phyloP scores from a whole-genome alignment of 2,888 invertebrate species.

The Trichacis sp. region DNA sequence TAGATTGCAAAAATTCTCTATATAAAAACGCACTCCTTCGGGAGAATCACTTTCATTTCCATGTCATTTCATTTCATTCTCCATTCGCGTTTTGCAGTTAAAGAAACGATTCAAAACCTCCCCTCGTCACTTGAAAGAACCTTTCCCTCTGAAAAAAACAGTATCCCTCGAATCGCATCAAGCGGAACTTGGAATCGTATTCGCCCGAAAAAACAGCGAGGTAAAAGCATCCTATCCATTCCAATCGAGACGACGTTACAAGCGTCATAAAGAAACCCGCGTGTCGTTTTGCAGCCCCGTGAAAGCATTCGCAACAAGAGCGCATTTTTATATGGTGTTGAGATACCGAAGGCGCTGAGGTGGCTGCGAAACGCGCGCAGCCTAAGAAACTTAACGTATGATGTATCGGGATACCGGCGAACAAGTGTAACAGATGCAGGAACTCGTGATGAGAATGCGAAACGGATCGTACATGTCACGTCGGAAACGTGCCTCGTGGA shows the following conservation, averaged over 20 bases:
- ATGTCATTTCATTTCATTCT: no score
- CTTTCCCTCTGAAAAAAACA: no score
- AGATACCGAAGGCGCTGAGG: constrained; percentile 5
- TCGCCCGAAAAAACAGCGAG: constrained; percentile 4
- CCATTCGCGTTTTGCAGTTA: no score
- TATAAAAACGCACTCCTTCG: no score
- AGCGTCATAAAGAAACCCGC: constrained; percentile 3
- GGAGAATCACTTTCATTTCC: no score
- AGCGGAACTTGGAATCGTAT: constrained; percentile 9
- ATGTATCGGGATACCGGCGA: constrained; percentile 6
- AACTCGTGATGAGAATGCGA: constrained; percentile 25
- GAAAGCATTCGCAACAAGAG: not conserved
- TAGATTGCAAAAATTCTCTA: no score
- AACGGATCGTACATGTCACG: constrained; percentile 19
- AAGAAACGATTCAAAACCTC: no score
- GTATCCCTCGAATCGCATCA: no score
- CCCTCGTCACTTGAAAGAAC: no score
- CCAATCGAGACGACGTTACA: constrained; percentile 17
- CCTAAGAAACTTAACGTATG: constrained; percentile 4
- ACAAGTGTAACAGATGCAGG: constrained; percentile 10
- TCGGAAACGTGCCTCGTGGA: constrained; percentile 10
- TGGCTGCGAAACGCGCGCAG: not conserved
- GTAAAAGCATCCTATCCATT: constrained; percentile 18
- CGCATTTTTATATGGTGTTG: not conserved
- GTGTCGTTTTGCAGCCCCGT: not conserved